phyloP scores from a whole-genome alignment of 2,888 invertebrate genomes.

The Tenodera sinensis region DNA sequence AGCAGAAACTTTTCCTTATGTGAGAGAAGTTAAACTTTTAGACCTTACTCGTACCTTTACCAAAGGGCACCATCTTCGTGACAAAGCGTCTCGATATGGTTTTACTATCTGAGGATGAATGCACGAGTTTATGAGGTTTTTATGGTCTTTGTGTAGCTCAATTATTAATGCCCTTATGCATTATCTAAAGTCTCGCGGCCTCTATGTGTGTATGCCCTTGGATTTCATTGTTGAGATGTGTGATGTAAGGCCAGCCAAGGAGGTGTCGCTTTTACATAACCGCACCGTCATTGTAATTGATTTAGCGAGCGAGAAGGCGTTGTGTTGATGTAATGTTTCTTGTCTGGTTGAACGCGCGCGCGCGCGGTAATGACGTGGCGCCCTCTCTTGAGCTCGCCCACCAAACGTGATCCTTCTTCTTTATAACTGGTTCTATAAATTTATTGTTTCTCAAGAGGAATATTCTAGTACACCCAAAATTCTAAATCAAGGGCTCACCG shows the following conservation, averaged over 20 bases:
- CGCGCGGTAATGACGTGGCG: neutral
- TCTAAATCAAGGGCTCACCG: too few species aligned
- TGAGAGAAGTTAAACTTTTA: too few species aligned
- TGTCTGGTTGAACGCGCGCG: neutral
- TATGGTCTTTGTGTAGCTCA: neutral
- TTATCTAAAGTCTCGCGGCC: neutral
- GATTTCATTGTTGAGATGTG: neutral
- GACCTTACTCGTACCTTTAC: too few species aligned
- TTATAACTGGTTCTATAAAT: too few species aligned
- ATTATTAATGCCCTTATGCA: neutral
- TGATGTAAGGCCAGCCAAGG: neutral
- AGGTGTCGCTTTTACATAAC: neutral
- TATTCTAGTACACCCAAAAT: too few species aligned
- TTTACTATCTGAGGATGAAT: neutral
- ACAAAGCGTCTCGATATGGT: neutral
- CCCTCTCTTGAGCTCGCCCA: neutral
- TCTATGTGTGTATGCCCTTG: neutral
- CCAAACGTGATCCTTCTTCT: neutral
- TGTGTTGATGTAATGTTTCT: neutral
- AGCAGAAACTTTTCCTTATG: too few species aligned
- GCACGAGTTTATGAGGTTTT: neutral
- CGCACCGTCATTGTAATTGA: neutral
- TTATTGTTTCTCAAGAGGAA: too few species aligned
- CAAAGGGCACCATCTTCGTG: neutral
- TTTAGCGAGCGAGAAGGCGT: neutral